A percentile compares a stretch with the other conserved stretches of the same genome.
Evolutionary conservation across 2,113 vertebrate genomes (phyloP).

Genomic region (Clupea harengus): DNA sequence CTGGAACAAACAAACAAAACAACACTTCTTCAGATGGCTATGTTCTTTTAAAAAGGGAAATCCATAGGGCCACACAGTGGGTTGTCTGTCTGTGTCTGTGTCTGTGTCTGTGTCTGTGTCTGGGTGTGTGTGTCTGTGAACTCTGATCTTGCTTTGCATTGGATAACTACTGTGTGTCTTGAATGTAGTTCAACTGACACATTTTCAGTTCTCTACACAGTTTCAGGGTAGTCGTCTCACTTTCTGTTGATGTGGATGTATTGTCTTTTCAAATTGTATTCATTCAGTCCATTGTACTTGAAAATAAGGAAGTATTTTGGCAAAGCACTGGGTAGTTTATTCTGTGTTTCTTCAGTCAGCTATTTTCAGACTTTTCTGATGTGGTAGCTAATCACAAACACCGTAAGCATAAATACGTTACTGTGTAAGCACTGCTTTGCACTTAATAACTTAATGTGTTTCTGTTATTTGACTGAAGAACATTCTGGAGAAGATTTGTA

Average conservation of each 20-base stretch:
- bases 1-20: slow-evolving; percentile 7
- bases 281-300: not conserved
- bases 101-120: not conserved
- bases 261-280: not conserved
- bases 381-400: not conserved
- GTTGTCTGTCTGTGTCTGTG: not conserved
- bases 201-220: too few relatives aligned
- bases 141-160: not conserved
- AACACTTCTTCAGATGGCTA: not conserved
- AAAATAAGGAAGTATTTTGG: not conserved
- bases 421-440: not conserved
- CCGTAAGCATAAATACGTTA: not conserved
- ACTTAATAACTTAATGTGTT: not conserved
- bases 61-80: not conserved
- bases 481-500: not conserved
- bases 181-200: not conserved
- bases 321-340: not conserved
- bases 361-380: not conserved
- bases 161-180: not conserved
- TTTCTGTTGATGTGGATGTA: not conserved
- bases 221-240: not conserved
- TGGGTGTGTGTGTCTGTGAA: not conserved
- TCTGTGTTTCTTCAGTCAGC: not conserved
- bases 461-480: not conserved
- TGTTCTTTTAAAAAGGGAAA: not conserved